A percentile compares a stretch with the other conserved stretches of the same genome.
phyloP scores from a whole-genome alignment of 1,140 invertebrate species.

The Euwallacea fornicatus region DNA sequence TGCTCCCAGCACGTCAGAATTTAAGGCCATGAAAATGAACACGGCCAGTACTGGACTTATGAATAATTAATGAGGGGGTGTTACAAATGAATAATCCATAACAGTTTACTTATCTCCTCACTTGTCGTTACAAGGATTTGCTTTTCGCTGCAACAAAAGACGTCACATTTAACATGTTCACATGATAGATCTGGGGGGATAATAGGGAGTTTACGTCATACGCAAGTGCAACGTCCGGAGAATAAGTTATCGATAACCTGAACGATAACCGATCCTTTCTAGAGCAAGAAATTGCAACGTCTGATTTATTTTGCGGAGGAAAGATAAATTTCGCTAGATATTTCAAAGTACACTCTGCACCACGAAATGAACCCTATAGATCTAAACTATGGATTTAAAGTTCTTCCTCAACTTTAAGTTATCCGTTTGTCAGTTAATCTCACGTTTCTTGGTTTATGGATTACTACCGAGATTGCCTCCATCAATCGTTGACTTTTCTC shows the following conservation, averaged over 20 bases:
- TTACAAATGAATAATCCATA: constrained; percentile 18
- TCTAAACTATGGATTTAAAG: constrained; percentile 37
- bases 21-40: too few relatives aligned
- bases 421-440: constrained; percentile 39
- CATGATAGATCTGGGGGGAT: background rate
- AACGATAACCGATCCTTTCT: background rate
- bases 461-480: constrained; percentile 34
- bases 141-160: background rate
- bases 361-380: constrained; percentile 19
- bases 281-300: constrained; percentile 1
- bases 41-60: background rate
- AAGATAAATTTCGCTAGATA: constrained; percentile 15
- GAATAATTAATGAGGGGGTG: constrained; percentile 22
- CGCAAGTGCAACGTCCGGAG: background rate
- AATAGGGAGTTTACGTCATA: background rate
- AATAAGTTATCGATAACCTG: background rate
- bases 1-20: constrained; percentile 8
- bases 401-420: constrained; percentile 37
- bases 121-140: constrained; percentile 4
- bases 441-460: constrained; percentile 39
- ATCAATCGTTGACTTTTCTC: constrained; percentile 36
- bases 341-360: constrained; percentile 9
- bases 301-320: constrained; percentile 15
- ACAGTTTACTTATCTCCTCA: constrained; percentile 16
- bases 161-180: background rate